Evolutionary conservation across 2,797 vertebrate genomes (phyloP).

Genomic region (Phylloscopus collybita): DNA sequence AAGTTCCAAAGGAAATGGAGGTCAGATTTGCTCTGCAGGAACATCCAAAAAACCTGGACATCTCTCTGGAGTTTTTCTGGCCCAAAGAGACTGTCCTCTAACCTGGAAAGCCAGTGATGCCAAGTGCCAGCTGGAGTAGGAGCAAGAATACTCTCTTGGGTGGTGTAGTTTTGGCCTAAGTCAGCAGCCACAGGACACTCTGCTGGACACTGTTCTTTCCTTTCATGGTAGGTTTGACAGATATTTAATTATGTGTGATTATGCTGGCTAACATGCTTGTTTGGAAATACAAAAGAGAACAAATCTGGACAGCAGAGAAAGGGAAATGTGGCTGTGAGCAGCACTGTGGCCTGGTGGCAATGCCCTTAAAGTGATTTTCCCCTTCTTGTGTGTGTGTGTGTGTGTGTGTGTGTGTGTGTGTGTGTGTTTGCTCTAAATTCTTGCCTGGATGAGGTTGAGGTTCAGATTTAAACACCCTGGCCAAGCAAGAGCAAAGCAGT

Average conservation of each 20-base stretch:
- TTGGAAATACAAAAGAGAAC: slow-evolving; percentile 31
- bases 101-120: no score
- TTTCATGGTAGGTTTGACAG: slow-evolving; percentile 65
- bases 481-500: neutral
- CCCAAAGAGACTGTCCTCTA: no score
- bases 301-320: slow-evolving; percentile 34
- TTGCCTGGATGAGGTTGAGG: neutral
- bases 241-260: slow-evolving; percentile 62
- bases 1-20: no score
- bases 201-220: slow-evolving; percentile 7
- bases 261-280: slow-evolving; percentile 35
- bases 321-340: neutral
- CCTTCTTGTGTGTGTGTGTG: neutral
- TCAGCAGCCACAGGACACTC: neutral
- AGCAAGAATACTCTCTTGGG: no score
- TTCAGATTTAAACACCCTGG: neutral
- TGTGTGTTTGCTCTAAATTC: neutral
- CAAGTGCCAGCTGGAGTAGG: no score
- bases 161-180: no score
- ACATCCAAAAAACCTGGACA: no score
- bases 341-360: neutral
- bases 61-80: no score
- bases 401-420: neutral
- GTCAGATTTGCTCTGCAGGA: no score
- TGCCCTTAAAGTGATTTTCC: neutral